These are phyloP conservation scores for Peromyscus nudipes DNA, from an alignment of 2,797 vertebrate species.

Conservation along the genomic window DNA sequence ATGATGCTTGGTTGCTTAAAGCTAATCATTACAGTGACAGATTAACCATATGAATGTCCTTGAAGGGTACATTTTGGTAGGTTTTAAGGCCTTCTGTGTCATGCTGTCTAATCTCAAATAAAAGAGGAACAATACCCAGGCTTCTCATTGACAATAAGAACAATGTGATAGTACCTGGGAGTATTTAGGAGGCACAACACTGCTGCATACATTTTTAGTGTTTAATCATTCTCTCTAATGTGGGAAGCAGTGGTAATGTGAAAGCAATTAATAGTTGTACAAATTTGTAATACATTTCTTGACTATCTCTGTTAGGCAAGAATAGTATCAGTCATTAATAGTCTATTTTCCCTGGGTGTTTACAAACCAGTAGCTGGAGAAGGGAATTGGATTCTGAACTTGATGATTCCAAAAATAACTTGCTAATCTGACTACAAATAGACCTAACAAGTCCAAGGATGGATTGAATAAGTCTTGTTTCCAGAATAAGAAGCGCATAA, in stretches of 20 bases:
- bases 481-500: neutral
- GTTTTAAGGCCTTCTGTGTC: neutral
- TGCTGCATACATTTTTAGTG: neutral
- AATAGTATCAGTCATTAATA: neutral
- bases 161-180: neutral
- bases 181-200: neutral
- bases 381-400: neutral
- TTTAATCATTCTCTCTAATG: constrained; percentile 45
- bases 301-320: constrained; percentile 23
- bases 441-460: neutral
- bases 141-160: constrained; percentile 43
- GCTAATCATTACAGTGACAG: neutral
- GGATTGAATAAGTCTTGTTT: constrained; percentile 12
- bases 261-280: constrained; percentile 46
- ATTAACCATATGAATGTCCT: constrained; percentile 20
- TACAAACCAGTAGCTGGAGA: neutral
- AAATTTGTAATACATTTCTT: constrained; percentile 22
- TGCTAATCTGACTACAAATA: constrained; percentile 43
- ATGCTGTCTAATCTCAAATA: constrained; percentile 1
- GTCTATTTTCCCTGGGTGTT: neutral
- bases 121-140: neutral
- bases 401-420: neutral
- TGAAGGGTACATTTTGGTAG: neutral
- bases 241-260: constrained; percentile 43
- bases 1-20: neutral